Conservation (phyloP, 1,140 invertebrate genomes). For the Wiebesia pumilae region DNA sequence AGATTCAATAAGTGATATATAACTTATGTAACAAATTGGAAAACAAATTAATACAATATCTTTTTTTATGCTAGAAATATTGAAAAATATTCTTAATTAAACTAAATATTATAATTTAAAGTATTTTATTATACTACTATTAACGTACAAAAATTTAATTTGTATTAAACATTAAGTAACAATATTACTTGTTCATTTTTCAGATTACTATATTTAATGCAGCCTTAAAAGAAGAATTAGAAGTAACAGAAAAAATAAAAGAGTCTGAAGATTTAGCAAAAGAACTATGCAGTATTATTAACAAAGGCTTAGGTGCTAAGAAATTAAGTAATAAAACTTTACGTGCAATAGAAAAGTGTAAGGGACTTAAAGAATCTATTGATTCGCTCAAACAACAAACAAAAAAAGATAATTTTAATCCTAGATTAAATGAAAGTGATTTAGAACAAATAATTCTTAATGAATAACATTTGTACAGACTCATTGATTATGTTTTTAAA, state of each 20-base stretch:
- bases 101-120: neutral
- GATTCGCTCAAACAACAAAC: slow-evolving; percentile 9
- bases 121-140: neutral
- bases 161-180: neutral
- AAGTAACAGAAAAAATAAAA: slow-evolving; percentile 56
- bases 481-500: neutral
- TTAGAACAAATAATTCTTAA: slow-evolving; percentile 34
- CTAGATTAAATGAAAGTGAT: slow-evolving; percentile 45
- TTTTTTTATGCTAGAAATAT: too few relatives aligned
- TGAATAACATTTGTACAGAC: slow-evolving; percentile 1
- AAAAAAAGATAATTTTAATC: slow-evolving; percentile 57
- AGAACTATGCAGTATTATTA: slow-evolving; percentile 53
- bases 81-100: slow-evolving; percentile 18
- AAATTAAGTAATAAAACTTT: slow-evolving; percentile 46
- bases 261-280: slow-evolving; percentile 49
- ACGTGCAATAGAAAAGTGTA: slow-evolving; percentile 51
- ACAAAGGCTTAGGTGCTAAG: slow-evolving; percentile 53
- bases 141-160: neutral
- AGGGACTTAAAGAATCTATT: slow-evolving; percentile 52
- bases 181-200: neutral
- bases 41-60: too few relatives aligned
- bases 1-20: too few relatives aligned
- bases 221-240: slow-evolving; percentile 62
- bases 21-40: too few relatives aligned
- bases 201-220: slow-evolving; percentile 62